Conservation (phyloP, 2,888 invertebrate species). For the Thysanoteuthis rhombus region DNA sequence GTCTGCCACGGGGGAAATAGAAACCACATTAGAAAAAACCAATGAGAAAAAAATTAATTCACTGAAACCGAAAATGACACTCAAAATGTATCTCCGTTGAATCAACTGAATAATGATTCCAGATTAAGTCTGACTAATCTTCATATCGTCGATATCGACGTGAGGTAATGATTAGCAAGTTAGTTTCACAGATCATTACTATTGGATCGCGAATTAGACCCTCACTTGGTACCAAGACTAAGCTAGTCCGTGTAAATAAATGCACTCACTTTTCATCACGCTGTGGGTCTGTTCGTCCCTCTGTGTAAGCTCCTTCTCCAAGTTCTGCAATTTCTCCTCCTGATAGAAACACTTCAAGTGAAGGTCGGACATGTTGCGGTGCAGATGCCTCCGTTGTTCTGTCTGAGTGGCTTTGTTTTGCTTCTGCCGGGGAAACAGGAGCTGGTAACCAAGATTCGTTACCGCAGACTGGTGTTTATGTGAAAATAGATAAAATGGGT, state of each 20-base stretch:
- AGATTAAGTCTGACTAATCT: too few relatives aligned
- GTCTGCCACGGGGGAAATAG: constrained; percentile 36
- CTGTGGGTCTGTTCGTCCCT: background rate
- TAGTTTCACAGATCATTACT: too few relatives aligned
- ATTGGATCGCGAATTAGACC: too few relatives aligned
- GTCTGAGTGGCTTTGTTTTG: constrained; percentile 22
- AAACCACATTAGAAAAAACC: background rate
- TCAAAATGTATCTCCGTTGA: too few relatives aligned
- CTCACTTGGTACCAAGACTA: too few relatives aligned
- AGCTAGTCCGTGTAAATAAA: too few relatives aligned
- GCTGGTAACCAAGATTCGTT: constrained; percentile 17
- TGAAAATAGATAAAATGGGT: background rate
- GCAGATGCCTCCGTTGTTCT: constrained; percentile 15
- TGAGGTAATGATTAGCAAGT: too few relatives aligned
- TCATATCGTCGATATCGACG: too few relatives aligned
- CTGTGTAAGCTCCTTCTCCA: constrained; percentile 20
- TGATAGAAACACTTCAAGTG: constrained; percentile 22
- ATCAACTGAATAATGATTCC: too few relatives aligned
- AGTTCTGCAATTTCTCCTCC: constrained; percentile 17
- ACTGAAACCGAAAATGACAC: too few relatives aligned
- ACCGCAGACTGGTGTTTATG: background rate
- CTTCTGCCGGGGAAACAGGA: constrained; percentile 15
- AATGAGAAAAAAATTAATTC: too few relatives aligned
- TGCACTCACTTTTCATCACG: background rate
- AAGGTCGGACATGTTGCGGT: constrained; percentile 21